Percentiles rank a stretch among this genome's conserved stretches.
Conservation (phyloP, 2,797 vertebrate species). For the Crocidura indochinensis region DNA sequence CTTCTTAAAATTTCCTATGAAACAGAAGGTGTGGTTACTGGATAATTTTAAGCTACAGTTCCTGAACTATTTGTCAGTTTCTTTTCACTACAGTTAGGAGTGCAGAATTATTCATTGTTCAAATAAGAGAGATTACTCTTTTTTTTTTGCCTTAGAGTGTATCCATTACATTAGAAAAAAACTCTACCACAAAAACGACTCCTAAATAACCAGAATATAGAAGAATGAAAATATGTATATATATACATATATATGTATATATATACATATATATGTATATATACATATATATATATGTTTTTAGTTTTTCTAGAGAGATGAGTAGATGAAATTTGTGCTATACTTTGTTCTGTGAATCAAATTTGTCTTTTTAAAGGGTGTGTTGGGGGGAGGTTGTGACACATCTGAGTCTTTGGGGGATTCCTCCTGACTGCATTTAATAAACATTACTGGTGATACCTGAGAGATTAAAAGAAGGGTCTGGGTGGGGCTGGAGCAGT, state of each 20-base stretch:
- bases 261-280: too few species aligned
- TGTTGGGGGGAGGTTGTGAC: too few species aligned
- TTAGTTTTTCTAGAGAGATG: not conserved
- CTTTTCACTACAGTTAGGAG: not conserved
- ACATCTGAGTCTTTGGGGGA: too few species aligned
- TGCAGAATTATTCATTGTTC: conserved; percentile 75
- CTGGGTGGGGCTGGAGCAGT: too few species aligned
- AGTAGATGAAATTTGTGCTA: not conserved
- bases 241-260: too few species aligned
- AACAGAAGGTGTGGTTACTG: conserved; percentile 67
- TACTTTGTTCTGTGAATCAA: conserved; percentile 59
- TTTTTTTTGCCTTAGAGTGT: conserved; percentile 5
- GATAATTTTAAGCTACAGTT: conserved; percentile 72
- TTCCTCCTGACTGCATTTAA: too few species aligned
- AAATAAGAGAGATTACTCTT: conserved; percentile 61
- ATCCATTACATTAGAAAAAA: conserved; percentile 50
- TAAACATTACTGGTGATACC: too few species aligned
- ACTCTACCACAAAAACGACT: conserved; percentile 25
- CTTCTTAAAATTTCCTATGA: conserved; percentile 81
- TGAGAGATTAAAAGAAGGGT: too few species aligned
- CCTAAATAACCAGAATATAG: not conserved
- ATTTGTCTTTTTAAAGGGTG: too few species aligned
- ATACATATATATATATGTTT: too few species aligned
- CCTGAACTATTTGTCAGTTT: conserved; percentile 58
- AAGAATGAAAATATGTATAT: too few species aligned